Base-by-base conservation (phyloP, 1,140 invertebrate species). In the Cotesia vestalis region DNA sequence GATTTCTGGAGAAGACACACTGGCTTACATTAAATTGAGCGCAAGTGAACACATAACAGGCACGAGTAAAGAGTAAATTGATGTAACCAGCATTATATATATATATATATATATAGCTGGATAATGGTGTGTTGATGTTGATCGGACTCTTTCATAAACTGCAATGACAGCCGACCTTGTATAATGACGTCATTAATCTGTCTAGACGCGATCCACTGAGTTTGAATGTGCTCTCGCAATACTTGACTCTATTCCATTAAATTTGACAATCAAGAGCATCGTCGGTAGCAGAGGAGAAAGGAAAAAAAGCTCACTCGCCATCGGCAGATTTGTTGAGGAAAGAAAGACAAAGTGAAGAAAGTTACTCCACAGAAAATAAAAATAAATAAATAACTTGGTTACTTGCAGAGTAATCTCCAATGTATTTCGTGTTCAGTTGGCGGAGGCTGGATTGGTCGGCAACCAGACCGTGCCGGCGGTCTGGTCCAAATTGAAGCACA, bases 401-500 rank as follows among this genome's bases (percentile, higher is more conserved):
- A 27, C 3, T 27, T 27, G 27, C 27, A 27, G 27, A 27, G 27
- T 27, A 34, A 20, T 55, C 12, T 55, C 53, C 53, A 4, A 1
- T 55, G 9, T 17, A 14, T 55, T 17, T 9, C 20, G 14, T 60
- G 17, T 4, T 51, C 20, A 14, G 57, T 38, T 34, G 38, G 27
- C 27, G 12, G 12, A 57, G 27, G 27, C 53, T 52, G 4, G 3
- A 8, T 73, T 69, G 53, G 55, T 55, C 35, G 27, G 62, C 71
- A 75, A 75, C 72, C 76, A 64, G 76, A 60, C 40, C 52, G 70
- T 57, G 52, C 64, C 62, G 73, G 61, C 35, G 71, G 69, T 73
- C 61, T 76, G 71, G 69, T 73, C 63, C 77, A 80, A 80, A 83
- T 83, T 81, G 78, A 75, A 81, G 74, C 78, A 79, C 78, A 81